Conservation (phyloP, 2,888 invertebrate species). For the Aspidiotus destructor region DNA sequence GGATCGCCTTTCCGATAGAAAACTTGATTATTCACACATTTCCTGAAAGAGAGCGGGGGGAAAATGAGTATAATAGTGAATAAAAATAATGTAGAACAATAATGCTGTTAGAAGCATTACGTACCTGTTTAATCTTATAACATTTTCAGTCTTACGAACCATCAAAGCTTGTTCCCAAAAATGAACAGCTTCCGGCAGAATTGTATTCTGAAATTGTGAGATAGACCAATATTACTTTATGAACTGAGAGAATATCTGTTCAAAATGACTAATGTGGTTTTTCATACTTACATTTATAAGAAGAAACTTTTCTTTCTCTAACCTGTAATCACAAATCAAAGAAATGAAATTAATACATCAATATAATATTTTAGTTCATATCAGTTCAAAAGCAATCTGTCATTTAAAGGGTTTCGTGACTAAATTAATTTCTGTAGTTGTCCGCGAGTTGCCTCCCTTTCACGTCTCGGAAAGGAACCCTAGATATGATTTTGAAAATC, state of each 20-base stretch:
- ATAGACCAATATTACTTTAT: background rate
- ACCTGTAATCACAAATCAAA: constrained; percentile 49
- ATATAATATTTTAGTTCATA: too few species aligned
- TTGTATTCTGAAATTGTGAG: constrained; percentile 59
- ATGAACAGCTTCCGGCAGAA: constrained; percentile 79
- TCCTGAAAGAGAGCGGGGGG: constrained; percentile 48
- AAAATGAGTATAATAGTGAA: constrained; percentile 1
- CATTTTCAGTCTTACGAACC: constrained; percentile 75
- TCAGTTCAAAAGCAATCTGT: too few species aligned
- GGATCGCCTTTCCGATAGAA: constrained; percentile 63
- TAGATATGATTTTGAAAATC: too few species aligned
- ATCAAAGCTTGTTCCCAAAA: constrained; percentile 89
- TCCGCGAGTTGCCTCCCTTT: too few species aligned
- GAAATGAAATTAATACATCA: background rate
- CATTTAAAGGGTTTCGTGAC: too few species aligned
- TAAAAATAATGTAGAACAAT: background rate
- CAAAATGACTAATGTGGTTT: background rate
- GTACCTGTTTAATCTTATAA: constrained; percentile 81
- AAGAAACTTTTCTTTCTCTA: constrained; percentile 72
- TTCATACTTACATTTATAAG: constrained; percentile 74
- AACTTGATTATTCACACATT: constrained; percentile 79
- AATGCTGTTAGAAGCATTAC: constrained; percentile 32
- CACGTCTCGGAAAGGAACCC: too few species aligned
- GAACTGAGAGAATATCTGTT: background rate
- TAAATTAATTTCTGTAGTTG: too few species aligned